Evolutionary conservation across 2,888 invertebrate species (phyloP).

Genomic region (Caenorhabditis becei): DNA sequence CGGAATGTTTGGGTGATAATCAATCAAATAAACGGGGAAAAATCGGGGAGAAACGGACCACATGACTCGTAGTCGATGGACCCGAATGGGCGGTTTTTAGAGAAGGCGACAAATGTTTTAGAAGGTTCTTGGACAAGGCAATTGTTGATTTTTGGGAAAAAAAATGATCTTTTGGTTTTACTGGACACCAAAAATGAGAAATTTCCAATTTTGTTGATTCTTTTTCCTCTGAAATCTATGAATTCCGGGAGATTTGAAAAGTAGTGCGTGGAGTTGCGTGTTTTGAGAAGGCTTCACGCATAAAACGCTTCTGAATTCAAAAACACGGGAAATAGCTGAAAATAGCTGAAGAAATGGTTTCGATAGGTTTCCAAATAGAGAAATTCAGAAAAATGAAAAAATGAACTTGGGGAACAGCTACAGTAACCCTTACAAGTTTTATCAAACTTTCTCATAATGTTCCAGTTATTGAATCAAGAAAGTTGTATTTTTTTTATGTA

Average conservation of each 20-base stretch:
- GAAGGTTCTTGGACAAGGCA: no score
- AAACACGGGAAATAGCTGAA: background rate
- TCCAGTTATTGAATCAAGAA: no score
- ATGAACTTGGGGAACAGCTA: no score
- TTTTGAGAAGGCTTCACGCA: background rate
- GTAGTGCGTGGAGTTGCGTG: constrained; percentile 7
- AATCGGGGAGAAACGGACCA: constrained; percentile 7
- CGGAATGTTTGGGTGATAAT: background rate
- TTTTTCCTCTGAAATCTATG: background rate
- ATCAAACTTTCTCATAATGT: no score
- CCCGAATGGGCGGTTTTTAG: constrained; percentile 1
- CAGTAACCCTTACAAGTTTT: no score
- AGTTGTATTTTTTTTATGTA: no score
- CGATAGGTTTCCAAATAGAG: no score
- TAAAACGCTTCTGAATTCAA: background rate
- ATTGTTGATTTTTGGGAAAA: constrained; percentile 1
- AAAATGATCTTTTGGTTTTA: background rate
- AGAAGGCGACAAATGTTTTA: background rate
- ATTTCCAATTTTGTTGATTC: background rate
- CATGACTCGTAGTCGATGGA: constrained; percentile 10
- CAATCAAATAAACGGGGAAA: constrained; percentile 13
- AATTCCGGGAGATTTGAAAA: background rate
- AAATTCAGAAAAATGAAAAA: no score
- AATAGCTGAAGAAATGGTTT: background rate
- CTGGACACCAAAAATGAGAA: background rate